These are phyloP conservation scores for Nannoperca australis DNA, from an alignment of 2,797 vertebrate genomes.

Conservation along the genomic window DNA sequence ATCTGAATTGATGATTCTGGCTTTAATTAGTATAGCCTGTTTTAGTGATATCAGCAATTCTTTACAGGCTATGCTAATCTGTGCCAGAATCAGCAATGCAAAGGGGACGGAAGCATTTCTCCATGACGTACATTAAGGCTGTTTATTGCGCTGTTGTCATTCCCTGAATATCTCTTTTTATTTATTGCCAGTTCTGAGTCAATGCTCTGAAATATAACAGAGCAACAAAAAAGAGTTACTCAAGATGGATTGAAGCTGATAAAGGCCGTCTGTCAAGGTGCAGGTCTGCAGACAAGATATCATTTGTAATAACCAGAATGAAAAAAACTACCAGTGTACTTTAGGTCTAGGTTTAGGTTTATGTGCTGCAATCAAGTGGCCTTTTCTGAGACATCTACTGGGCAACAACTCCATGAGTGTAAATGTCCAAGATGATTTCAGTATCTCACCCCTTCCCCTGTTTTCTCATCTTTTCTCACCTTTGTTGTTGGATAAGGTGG, in stretches of 20 bases:
- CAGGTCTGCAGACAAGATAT: slow-evolving; percentile 24
- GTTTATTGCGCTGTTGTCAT: slow-evolving; percentile 48
- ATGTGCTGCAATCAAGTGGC: slow-evolving; percentile 33
- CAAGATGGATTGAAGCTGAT: slow-evolving; percentile 27
- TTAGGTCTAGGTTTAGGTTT: slow-evolving; percentile 18
- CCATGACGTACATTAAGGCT: slow-evolving; percentile 45
- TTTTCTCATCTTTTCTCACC: slow-evolving; percentile 29
- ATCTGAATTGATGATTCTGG: slow-evolving; percentile 85
- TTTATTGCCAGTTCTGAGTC: slow-evolving; percentile 39
- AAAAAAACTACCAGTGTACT: slow-evolving; percentile 5
- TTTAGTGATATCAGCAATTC: slow-evolving; percentile 87
- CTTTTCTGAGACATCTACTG: slow-evolving; percentile 45
- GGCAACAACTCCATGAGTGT: slow-evolving; percentile 38
- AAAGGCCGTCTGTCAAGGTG: slow-evolving; percentile 16
- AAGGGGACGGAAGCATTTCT: slow-evolving; percentile 75
- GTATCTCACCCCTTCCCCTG: slow-evolving; percentile 23
- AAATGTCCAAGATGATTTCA: slow-evolving; percentile 72
- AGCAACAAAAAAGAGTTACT: slow-evolving; percentile 16
- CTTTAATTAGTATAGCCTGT: slow-evolving; percentile 88
- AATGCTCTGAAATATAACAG: slow-evolving; percentile 37
- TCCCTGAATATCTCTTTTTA: slow-evolving; percentile 34
- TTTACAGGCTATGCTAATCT: slow-evolving; percentile 94
- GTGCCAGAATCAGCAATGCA: slow-evolving; percentile 89
- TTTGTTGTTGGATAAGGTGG: slow-evolving; percentile 33
- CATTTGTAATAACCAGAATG: slow-evolving; percentile 36